These are phyloP conservation scores for Melieria picta DNA, from an alignment of 2,888 invertebrate species.

Conservation along the genomic window DNA sequence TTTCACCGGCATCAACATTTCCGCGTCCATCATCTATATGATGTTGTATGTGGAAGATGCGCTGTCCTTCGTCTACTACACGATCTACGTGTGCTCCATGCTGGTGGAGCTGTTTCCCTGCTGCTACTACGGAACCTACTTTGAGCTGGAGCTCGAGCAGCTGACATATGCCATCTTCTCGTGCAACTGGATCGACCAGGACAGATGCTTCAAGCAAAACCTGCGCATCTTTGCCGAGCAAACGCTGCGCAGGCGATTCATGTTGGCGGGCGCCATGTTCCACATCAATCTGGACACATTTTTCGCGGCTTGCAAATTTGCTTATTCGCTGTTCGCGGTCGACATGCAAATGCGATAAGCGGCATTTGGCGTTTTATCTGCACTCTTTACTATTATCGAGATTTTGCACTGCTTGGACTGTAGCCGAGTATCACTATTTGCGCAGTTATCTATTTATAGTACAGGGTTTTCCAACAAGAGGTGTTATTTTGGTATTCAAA, in stretches of 20 bases:
- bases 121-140: constrained; percentile 40
- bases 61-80: constrained; percentile 35
- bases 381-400: no score
- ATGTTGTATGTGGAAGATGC: constrained; percentile 37
- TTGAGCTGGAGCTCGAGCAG: constrained; percentile 40
- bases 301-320: constrained; percentile 36
- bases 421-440: no score
- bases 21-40: constrained; percentile 34
- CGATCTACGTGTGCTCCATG: constrained; percentile 35
- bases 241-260: constrained; percentile 20
- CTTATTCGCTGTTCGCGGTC: constrained; percentile 40
- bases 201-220: constrained; percentile 36
- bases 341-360: constrained; percentile 23
- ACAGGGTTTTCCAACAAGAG: no score
- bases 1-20: constrained; percentile 39
- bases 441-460: no score
- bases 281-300: constrained; percentile 38
- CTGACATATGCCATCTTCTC: constrained; percentile 39
- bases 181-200: constrained; percentile 41
- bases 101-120: constrained; percentile 38
- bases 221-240: constrained; percentile 37
- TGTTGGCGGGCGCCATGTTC: constrained; percentile 38
- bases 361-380: background rate
- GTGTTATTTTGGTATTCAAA: no score
- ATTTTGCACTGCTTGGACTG: no score